Base-by-base conservation (phyloP, 2,113 vertebrate genomes). In the Phyllostomus hastatus region DNA sequence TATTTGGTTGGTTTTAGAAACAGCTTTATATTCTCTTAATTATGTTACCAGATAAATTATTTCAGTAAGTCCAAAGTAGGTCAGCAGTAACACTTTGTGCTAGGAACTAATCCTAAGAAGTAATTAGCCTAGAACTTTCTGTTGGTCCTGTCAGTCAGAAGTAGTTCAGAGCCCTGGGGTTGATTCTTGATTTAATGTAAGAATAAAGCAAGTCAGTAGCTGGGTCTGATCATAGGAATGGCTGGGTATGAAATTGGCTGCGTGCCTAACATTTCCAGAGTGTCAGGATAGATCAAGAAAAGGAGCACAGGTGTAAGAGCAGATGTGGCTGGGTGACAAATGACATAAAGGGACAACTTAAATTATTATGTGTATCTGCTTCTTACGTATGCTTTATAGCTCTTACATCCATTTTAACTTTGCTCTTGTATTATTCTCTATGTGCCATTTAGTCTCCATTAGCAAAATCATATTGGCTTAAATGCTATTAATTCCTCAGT, bases 281-380 rank as follows among this genome's bases (percentile, higher is more conserved):
- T 91, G 94, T 97, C 95, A 91, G 93, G 95, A 80, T 1, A 75
- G 96, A 97, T 84, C 95, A 94, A 84, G 94, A 90, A 94, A 72
- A 76, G 64, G 95, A 96, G 59, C 96, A 94, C 98, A 98, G 97
- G 95, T 98, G 96, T 97, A 97, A 97, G 94, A 95, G 94, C 97
- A 98, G 98, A 96, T 97, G 96, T 78, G 75, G 72, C 72, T 78
- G 73, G 66, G 73, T 94, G 96, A 96, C 88, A 94, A 93, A n/a
- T 94, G 95, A 93, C 96, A 95, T 97, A 82, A 96, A 97, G 85
- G 7, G 43, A 94, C 90, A 97, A 92, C 96, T 97, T 95, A 94
- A 95, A 83, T 98, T 85, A 93, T 88, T 96, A 67, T 75, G 54
- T 41, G 10, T 76, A 14, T 7, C 93, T 97, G 94, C 94, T 85